Percentiles rank a stretch among this genome's conserved stretches.
Conservation (phyloP, 2,888 invertebrate species). For the Aromia moschata region DNA sequence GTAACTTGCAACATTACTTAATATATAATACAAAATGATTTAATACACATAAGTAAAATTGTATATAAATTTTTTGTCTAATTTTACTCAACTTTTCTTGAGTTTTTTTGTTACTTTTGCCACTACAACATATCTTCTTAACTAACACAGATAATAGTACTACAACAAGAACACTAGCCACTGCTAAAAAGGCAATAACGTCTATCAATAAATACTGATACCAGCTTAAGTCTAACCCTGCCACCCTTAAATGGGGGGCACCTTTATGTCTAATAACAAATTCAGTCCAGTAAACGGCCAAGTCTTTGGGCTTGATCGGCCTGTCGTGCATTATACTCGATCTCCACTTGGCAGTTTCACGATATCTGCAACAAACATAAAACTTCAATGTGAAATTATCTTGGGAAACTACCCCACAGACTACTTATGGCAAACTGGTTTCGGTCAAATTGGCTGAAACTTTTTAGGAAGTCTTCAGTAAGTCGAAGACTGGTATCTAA, state of each 20-base stretch:
- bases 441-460: too few relatives aligned
- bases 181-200: constrained; percentile 33
- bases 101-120: background rate
- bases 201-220: constrained; percentile 50
- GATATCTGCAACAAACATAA: constrained; percentile 44
- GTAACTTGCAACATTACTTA: too few relatives aligned
- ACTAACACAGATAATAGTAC: background rate
- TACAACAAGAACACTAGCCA: background rate
- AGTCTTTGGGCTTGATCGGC: constrained; percentile 43
- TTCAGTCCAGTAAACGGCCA: constrained; percentile 48
- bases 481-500: too few relatives aligned
- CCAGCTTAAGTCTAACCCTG: constrained; percentile 43
- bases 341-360: constrained; percentile 38
- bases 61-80: background rate
- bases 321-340: constrained; percentile 47
- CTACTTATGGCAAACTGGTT: too few relatives aligned
- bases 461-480: too few relatives aligned
- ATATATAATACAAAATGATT: too few relatives aligned
- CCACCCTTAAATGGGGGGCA: constrained; percentile 45
- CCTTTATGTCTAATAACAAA: constrained; percentile 49
- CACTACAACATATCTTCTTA: background rate
- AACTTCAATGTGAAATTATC: too few relatives aligned
- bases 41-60: background rate
- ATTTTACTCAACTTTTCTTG: constrained; percentile 2
- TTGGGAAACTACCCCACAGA: too few relatives aligned